Evolutionary conservation across 2,113 vertebrate genomes (phyloP).

Genomic region (Chionis minor): DNA sequence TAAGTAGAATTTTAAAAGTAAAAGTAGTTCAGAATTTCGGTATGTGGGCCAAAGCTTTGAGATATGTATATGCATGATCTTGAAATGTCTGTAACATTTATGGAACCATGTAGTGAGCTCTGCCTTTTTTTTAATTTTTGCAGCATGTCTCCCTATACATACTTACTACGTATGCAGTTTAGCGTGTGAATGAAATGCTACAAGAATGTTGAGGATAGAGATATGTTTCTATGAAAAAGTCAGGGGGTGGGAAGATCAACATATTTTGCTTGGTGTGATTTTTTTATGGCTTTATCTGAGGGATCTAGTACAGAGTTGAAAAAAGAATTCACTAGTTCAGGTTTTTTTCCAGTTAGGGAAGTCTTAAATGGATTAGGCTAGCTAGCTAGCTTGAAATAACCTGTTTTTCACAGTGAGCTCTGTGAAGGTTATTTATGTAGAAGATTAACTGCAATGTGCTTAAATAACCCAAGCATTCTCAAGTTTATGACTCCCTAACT

Average conservation of each 20-base stretch:
- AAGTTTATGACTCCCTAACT: conserved; percentile 7
- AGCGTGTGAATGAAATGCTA: background rate
- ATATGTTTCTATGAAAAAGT: background rate
- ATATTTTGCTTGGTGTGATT: background rate
- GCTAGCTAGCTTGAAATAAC: background rate
- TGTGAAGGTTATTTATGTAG: background rate
- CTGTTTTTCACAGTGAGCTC: background rate
- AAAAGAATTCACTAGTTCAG: background rate
- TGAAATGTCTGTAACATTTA: background rate
- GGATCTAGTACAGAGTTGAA: background rate
- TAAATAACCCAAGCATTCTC: conserved; percentile 22
- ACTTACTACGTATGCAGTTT: background rate
- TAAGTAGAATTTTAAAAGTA: background rate
- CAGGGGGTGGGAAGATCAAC: background rate
- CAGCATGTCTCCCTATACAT: background rate
- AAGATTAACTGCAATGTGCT: background rate
- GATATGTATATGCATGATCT: background rate
- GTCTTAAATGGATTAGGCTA: background rate
- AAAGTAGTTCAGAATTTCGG: background rate
- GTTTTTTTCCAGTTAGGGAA: background rate
- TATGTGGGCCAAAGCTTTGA: background rate
- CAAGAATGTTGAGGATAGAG: background rate
- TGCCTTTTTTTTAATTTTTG: background rate
- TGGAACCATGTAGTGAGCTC: background rate
- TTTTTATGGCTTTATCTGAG: background rate